Percentiles rank a stretch among this genome's conserved stretches.
Evolutionary conservation across 2,888 invertebrate genomes (phyloP).

Genomic region (Drosophila neotestacea): DNA sequence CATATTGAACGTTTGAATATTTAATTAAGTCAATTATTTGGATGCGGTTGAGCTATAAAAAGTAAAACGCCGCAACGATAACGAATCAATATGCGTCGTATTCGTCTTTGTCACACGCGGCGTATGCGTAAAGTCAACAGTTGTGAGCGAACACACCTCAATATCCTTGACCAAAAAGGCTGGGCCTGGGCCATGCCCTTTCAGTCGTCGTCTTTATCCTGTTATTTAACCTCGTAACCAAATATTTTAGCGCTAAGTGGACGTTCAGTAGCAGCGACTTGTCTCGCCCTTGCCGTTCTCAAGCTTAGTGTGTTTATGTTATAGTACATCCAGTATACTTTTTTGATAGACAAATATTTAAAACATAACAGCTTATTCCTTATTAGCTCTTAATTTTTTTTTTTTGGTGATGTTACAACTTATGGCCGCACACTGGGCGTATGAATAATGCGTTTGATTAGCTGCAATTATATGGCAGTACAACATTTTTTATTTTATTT

Average conservation of each 20-base stretch:
- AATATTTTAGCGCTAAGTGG: conserved; percentile 62
- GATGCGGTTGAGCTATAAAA: conserved; percentile 68
- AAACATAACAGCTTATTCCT: no score
- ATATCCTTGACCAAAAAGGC: conserved; percentile 65
- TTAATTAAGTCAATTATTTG: conserved; percentile 78
- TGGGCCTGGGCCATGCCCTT: conserved; percentile 1
- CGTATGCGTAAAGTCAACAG: conserved; percentile 63
- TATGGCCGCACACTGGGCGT: conserved; percentile 53
- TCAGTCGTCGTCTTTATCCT: conserved; percentile 34
- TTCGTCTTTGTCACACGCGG: conserved; percentile 26
- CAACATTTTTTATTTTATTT: no score
- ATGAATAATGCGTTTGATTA: conserved; percentile 59
- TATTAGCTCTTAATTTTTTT: conserved; percentile 8
- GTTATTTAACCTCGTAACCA: conserved; percentile 59
- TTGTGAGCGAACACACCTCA: conserved; percentile 61
- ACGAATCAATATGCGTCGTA: conserved; percentile 57
- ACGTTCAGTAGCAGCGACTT: conserved; percentile 38
- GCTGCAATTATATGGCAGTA: conserved; percentile 29
- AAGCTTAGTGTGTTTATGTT: not conserved
- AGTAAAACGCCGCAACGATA: conserved; percentile 42
- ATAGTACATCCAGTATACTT: not conserved
- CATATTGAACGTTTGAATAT: conserved; percentile 59
- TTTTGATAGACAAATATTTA: conserved; percentile 53
- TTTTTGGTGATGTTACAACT: conserved; percentile 30
- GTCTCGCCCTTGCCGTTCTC: conserved; percentile 2